Evolutionary conservation across 2,797 vertebrate genomes (phyloP).

Genomic region (Picus viridis): DNA sequence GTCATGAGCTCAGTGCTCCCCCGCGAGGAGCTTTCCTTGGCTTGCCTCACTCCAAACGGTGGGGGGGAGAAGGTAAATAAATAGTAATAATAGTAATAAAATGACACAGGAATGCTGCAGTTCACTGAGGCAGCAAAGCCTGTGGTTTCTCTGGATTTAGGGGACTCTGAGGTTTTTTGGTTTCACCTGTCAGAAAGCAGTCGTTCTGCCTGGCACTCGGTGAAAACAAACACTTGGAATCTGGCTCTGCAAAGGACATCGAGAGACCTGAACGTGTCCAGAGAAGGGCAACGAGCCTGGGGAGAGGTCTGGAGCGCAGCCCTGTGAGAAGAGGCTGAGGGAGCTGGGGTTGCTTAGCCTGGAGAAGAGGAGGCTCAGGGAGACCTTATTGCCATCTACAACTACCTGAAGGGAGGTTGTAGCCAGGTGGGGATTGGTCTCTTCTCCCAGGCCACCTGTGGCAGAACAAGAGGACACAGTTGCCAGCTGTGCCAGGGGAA

Average conservation of each 20-base stretch:
- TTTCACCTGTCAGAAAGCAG: neutral
- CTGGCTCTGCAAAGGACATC: neutral
- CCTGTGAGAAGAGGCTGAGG: too few species aligned
- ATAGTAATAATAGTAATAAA: neutral
- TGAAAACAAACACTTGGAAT: neutral
- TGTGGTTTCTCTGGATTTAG: neutral
- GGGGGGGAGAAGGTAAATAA: neutral
- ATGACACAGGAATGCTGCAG: neutral
- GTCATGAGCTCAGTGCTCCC: constrained; percentile 53
- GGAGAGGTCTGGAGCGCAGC: too few species aligned
- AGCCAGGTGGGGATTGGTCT: too few species aligned
- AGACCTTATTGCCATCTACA: too few species aligned
- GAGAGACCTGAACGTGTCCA: too few species aligned
- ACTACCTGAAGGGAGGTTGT: too few species aligned
- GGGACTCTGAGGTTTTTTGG: neutral
- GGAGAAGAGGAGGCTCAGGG: too few species aligned
- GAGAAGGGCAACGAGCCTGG: too few species aligned
- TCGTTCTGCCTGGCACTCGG: neutral
- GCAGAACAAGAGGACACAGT: too few species aligned
- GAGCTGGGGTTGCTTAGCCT: too few species aligned
- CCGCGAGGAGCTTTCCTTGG: constrained; percentile 60
- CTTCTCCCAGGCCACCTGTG: too few species aligned
- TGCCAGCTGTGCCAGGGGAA: too few species aligned
- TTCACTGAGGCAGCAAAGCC: neutral
- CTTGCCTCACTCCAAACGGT: constrained; percentile 61